A percentile compares a stretch with the other conserved stretches of the same genome.
Conservation (phyloP, 2,113 vertebrate genomes). For the Vidua chalybeata region DNA sequence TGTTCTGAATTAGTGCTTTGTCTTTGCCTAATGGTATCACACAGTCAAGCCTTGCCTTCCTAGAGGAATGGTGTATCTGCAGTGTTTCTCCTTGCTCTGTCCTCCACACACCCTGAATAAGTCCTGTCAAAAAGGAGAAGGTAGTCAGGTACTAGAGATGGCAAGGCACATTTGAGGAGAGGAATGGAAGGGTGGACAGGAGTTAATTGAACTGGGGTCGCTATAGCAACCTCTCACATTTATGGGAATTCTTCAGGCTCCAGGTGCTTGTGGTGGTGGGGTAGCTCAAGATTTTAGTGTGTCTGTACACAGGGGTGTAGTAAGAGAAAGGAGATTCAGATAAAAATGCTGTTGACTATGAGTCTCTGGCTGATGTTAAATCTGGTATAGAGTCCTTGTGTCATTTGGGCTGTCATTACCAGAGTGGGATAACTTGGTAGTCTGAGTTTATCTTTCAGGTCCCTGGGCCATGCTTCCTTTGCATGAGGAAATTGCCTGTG, state of each 20-base stretch:
- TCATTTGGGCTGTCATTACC: neutral
- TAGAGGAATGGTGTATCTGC: neutral
- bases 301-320: neutral
- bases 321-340: neutral
- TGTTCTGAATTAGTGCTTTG: neutral
- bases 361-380: neutral
- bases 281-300: neutral
- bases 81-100: neutral
- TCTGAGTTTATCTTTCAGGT: neutral
- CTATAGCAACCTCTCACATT: neutral
- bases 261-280: neutral
- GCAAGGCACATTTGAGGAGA: neutral
- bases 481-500: neutral
- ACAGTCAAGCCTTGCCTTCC: accelerated
- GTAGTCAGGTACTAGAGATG: neutral
- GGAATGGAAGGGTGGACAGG: neutral
- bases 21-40: neutral
- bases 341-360: neutral
- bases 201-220: neutral
- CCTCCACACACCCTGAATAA: neutral
- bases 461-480: neutral
- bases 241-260: neutral
- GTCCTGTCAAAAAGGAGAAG: neutral
- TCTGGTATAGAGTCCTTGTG: neutral
- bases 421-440: neutral